Evolutionary conservation across 2,113 vertebrate species (phyloP), one percentile per base, ranked within the genome.

Genomic region (Setophaga petechia): DNA sequence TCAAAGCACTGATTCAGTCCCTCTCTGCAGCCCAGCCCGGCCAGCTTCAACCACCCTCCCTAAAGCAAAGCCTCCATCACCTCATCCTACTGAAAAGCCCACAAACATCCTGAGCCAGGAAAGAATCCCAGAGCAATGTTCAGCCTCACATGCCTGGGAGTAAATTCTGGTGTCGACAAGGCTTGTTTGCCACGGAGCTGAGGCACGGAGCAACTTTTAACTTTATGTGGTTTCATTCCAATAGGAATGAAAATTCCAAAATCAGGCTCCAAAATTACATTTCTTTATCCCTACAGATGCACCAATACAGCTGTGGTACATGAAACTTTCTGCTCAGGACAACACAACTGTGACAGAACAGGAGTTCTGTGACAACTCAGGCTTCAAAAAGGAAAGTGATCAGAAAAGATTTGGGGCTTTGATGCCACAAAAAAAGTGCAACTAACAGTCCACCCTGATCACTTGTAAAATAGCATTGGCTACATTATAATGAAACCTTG

Each of bases 161-260:
- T 6, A 83, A 71, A 47, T 61, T 39, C 73, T 25, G 28, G 18
- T 0, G 3, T 72, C 25, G 51, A 51, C 22, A 73, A 90, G 41
- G 20, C 43, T 73, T 24, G 25, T 55, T 84, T 55, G 86, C 47
- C 0, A 0, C 0, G 0, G 46, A 44, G 41, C 46, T 24, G 37
- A 77, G 41, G 41, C 46, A 62, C 1, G 5, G 59, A 67, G 41
- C 52, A 90, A 74, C 12, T 75, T 78, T 55, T 39, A 33, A 67
- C 46, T 94, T 92, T 12, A 74, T 0, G 0, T 2, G 7, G 21
- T 89, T 95, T 72, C 61, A 62, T 31, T 43, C 28, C 68, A 75
- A 65, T 67, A 93, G 20, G 14, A 51, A 27, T 25, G 49, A 51
- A 51, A 51, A 51, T 51, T 51, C 49, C 49, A 51, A 51, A 51